phyloP scores from a whole-genome alignment of 2,797 vertebrate genomes.

The Poecilia wingei region DNA sequence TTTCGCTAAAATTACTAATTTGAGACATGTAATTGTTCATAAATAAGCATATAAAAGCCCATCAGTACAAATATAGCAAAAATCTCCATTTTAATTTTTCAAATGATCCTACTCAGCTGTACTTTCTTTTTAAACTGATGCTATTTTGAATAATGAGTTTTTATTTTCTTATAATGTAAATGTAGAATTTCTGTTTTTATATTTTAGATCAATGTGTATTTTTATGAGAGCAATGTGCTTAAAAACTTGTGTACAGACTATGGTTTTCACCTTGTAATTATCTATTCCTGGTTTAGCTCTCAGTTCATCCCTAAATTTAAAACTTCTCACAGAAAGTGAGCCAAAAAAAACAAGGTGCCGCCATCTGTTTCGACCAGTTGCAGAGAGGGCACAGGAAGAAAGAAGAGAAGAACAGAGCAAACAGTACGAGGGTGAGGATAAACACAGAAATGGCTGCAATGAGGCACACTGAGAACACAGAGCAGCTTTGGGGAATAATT shows the following conservation, averaged over 20 bases:
- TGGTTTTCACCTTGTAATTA: neutral
- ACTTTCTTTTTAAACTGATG: no score
- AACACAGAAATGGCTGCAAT: neutral
- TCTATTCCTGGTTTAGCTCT: neutral
- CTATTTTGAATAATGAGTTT: no score
- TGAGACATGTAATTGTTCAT: no score
- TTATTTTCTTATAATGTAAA: no score
- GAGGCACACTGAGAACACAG: neutral
- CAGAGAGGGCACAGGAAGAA: neutral
- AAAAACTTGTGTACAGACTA: neutral
- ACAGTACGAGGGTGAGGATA: neutral
- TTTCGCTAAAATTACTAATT: no score
- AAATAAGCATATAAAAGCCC: no score
- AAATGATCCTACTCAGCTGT: no score
- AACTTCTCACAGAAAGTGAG: neutral
- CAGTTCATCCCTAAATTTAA: conserved; percentile 1
- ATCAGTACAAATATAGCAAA: no score
- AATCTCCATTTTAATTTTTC: no score
- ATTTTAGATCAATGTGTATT: neutral
- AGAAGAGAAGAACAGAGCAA: neutral
- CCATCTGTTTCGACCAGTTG: conserved; percentile 6
- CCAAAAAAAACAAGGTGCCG: neutral
- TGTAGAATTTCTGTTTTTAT: neutral
- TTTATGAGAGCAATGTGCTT: neutral
- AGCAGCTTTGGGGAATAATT: neutral